These are phyloP conservation scores for Orchesella cincta DNA, from an alignment of 1,140 invertebrate genomes.

Conservation along the genomic window DNA sequence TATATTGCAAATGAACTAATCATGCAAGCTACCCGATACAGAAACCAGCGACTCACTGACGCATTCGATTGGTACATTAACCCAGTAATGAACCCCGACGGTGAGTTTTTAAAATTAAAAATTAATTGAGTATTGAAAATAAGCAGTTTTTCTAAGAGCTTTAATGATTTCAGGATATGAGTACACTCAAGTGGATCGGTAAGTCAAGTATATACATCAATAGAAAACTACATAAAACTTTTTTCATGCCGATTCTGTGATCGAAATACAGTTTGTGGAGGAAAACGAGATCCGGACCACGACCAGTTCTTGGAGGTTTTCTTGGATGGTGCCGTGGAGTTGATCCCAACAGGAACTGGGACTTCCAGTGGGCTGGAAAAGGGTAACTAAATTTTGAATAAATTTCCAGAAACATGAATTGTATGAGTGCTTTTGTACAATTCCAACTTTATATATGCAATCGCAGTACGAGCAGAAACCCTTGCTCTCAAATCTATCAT, in stretches of 20 bases:
- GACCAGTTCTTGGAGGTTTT: slow-evolving; percentile 48
- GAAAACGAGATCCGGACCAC: slow-evolving; percentile 63
- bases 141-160: background rate
- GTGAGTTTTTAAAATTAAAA: background rate
- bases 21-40: slow-evolving; percentile 31
- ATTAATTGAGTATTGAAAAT: background rate
- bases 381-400: background rate
- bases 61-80: slow-evolving; percentile 48
- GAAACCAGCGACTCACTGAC: slow-evolving; percentile 38
- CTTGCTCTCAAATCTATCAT: slow-evolving; percentile 86
- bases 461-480: slow-evolving; percentile 70
- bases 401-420: slow-evolving; percentile 3
- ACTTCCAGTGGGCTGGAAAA: slow-evolving; percentile 72
- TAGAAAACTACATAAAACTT: background rate
- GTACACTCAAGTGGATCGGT: slow-evolving; percentile 35
- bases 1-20: slow-evolving; percentile 50
- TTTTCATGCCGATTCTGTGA: background rate
- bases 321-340: slow-evolving; percentile 51
- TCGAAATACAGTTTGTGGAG: slow-evolving; percentile 66
- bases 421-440: background rate
- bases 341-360: slow-evolving; percentile 81
- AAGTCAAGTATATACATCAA: background rate
- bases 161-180: slow-evolving; percentile 43
- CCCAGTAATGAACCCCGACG: slow-evolving; percentile 44
- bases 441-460: slow-evolving; percentile 8